Base-by-base conservation (phyloP, 2,113 vertebrate genomes). In the Rissa tridactyla region DNA sequence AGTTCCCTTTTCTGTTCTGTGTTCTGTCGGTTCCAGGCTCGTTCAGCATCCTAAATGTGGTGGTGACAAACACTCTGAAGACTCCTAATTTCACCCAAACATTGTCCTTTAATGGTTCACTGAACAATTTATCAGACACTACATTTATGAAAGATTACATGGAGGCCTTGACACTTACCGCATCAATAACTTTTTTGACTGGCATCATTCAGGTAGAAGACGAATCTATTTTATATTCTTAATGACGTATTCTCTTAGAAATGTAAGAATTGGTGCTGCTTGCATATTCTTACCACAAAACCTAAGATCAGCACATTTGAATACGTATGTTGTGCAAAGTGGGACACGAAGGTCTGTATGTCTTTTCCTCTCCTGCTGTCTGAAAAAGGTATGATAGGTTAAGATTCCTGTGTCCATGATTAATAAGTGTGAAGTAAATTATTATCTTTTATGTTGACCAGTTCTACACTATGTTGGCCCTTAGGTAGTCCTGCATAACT, bases 121-220 rank as follows among this genome's bases (percentile, higher is more conserved):
- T 75, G 65, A 66, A 51, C 38, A 95, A 96, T 61, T 95, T 97
- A 71, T 91, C 96, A 75, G 32, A 72, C 40, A 47, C 80, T 40
- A 38, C 9, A 16, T 91, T 86, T 88, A 65, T 60, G 25, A 20
- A 14, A 2, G 83, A 22, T 77, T 97, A 97, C 51, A 86, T 95
- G 78, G 72, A 68, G n/a, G 95, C 91, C 51, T 61, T 98, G 68
- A 94, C 82, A 11, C 44, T 87, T 17, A 93, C 95, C 9, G 93
- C 96, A n/a, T 72, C 97, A 36, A 54, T 96, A 49, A 97, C 95
- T 10, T 97, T 98, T 87, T 68, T 98, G 69, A 96, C 97, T 76
- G 97, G 97, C 30, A 69, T 98, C 51, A 94, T 98, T 82, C 97
- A 98, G 96, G 97, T 98, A 97, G 61, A 92, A 86, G 15, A 47